Evolutionary conservation across 2,797 vertebrate genomes (phyloP).

Genomic region (Pipistrellus nathusii): DNA sequence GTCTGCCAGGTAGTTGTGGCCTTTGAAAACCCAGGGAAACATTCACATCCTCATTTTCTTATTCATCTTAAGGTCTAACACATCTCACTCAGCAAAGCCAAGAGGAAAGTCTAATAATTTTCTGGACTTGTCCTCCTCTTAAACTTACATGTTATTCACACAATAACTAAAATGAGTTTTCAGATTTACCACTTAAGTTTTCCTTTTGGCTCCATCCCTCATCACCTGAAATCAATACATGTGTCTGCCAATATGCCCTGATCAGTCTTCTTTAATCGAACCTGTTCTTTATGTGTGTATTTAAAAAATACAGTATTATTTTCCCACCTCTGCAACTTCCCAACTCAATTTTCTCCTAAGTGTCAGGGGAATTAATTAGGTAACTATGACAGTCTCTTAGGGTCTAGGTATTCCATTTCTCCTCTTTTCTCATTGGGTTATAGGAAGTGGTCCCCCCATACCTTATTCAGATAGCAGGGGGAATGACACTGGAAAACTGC

Average conservation of each 20-base stretch:
- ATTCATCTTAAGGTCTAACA: background rate
- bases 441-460: background rate
- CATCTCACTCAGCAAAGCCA: background rate
- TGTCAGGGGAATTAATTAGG: background rate
- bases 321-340: background rate
- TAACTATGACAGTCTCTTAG: background rate
- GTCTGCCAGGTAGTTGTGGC: background rate
- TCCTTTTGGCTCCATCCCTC: background rate
- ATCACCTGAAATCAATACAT: background rate
- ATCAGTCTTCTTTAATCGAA: background rate
- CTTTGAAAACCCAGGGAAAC: background rate
- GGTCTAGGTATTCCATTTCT: rapidly evolving
- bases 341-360: background rate
- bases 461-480: background rate
- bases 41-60: background rate
- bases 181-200: background rate
- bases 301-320: background rate
- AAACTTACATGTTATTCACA: background rate
- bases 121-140: background rate
- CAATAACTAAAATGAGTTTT: background rate
- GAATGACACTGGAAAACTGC: background rate
- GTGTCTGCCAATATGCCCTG: background rate
- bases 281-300: background rate
- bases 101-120: background rate
- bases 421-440: background rate